Percentiles rank a stretch among this genome's conserved stretches.
Conservation (phyloP, 2,797 vertebrate species). For the Crocodylus rhombifer region DNA sequence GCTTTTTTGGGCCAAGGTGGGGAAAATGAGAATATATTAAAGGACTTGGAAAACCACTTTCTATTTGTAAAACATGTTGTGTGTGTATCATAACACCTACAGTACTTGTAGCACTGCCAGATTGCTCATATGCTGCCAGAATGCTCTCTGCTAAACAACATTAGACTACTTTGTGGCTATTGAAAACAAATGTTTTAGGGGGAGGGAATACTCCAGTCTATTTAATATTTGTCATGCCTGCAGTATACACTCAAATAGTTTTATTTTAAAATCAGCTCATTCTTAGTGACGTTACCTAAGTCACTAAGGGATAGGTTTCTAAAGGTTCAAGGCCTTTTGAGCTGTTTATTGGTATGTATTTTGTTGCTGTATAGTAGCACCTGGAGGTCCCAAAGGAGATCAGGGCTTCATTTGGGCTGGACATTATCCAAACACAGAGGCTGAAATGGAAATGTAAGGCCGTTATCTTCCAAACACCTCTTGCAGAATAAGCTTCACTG, state of each 20-base stretch:
- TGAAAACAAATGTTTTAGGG: constrained; percentile 68
- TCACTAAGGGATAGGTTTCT: not conserved
- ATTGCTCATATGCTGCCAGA: constrained; percentile 27
- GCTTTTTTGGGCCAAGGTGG: constrained; percentile 80
- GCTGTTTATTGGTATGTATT: not conserved
- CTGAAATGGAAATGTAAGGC: not conserved
- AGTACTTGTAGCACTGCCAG: constrained; percentile 66
- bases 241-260: not conserved
- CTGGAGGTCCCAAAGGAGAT: constrained; percentile 36
- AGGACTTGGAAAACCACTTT: constrained; percentile 80
- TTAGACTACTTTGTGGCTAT: constrained; percentile 58
- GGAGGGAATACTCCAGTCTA: constrained; percentile 39
- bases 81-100: constrained; percentile 76
- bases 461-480: not conserved
- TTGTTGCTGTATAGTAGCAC: constrained; percentile 58
- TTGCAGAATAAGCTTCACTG: not conserved
- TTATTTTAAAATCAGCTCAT: not conserved
- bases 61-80: constrained; percentile 82
- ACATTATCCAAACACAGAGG: accelerated
- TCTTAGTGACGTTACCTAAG: not conserved
- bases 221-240: accelerated
- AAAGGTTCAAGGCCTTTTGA: not conserved
- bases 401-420: not conserved
- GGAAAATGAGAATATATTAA: constrained; percentile 80
- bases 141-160: constrained; percentile 59